Percentiles rank a stretch among this genome's conserved stretches.
These are phyloP conservation scores for Nanger granti DNA, from an alignment of 2,113 vertebrate genomes.

Conservation along the genomic window DNA sequence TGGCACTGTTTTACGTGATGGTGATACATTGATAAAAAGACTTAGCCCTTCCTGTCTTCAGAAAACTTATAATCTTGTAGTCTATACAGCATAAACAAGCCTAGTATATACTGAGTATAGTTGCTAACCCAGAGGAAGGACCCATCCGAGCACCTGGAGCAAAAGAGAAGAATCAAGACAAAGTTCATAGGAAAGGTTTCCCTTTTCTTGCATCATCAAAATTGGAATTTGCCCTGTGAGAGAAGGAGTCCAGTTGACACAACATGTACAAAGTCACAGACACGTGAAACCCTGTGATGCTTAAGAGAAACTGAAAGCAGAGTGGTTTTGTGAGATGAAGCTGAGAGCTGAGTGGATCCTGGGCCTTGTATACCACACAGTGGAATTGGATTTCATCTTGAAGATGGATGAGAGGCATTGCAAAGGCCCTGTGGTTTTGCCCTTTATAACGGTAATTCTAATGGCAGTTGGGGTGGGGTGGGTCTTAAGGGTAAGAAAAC, in stretches of 20 bases:
- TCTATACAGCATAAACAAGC: not conserved
- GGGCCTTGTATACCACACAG: not conserved
- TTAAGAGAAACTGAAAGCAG: not conserved
- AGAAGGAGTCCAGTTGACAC: not conserved
- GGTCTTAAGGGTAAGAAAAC: not conserved
- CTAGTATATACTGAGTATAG: not conserved
- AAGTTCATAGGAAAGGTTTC: not conserved
- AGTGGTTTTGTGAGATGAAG: not conserved
- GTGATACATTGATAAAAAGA: not conserved
- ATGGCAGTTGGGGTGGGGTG: not conserved
- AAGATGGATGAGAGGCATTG: not conserved
- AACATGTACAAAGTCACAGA: not conserved
- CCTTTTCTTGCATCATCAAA: not conserved
- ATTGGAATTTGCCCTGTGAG: not conserved
- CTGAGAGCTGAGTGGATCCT: not conserved
- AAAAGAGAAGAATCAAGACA: not conserved
- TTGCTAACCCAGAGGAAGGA: not conserved
- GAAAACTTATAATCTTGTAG: not conserved
- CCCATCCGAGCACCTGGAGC: not conserved
- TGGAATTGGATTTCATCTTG: not conserved
- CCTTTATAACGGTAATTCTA: not conserved
- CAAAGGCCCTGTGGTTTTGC: not conserved
- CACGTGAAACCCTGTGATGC: not conserved
- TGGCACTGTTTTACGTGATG: not conserved
- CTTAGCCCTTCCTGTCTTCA: not conserved